A percentile compares a stretch with the other conserved stretches of the same genome.
phyloP scores from a whole-genome alignment of 2,113 vertebrate species.

The Gopherus flavomarginatus region DNA sequence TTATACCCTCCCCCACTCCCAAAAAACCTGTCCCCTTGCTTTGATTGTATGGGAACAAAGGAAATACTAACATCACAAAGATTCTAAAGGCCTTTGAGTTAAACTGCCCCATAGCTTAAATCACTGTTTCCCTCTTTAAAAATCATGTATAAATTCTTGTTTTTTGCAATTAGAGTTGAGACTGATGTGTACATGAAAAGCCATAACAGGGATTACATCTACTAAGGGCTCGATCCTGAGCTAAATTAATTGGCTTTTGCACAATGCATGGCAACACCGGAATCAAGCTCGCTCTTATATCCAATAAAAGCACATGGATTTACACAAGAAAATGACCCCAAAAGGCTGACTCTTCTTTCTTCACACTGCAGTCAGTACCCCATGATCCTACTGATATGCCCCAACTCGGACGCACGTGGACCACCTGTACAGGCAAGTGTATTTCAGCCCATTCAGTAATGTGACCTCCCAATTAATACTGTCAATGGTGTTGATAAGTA shows the following conservation, averaged over 20 bases:
- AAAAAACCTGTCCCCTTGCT: not conserved
- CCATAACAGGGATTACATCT: not conserved
- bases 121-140: not conserved
- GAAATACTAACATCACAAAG: not conserved
- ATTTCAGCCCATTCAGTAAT: accelerated
- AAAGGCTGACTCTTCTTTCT: not conserved
- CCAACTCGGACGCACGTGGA: not conserved
- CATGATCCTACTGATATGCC: not conserved
- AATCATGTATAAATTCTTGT: not conserved
- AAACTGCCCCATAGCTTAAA: not conserved
- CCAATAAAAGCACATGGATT: accelerated
- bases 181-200: not conserved
- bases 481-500: not conserved
- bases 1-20: not conserved
- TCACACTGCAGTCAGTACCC: not conserved
- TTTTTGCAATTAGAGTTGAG: not conserved
- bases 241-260: not conserved
- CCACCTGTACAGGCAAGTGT: not conserved
- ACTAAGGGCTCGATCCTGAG: not conserved
- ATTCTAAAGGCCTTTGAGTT: not conserved
- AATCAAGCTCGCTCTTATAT: not conserved
- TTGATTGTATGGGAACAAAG: not conserved
- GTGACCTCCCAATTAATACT: not conserved
- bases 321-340: not conserved
- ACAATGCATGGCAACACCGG: not conserved